These are phyloP conservation scores for Sapajus apella DNA, from an alignment of 2,113 vertebrate species.

Conservation along the genomic window DNA sequence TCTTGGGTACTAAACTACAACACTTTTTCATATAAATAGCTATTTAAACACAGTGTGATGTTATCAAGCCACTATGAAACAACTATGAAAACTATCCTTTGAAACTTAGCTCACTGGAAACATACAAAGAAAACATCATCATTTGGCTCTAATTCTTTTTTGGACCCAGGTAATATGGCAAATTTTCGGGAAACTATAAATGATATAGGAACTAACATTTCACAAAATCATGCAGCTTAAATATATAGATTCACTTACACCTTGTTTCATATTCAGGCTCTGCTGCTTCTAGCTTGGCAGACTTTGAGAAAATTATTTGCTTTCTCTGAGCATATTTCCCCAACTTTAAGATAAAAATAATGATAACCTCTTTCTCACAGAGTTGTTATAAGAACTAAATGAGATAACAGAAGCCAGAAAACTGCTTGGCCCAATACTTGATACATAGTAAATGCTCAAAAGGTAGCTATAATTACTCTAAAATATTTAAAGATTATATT, in stretches of 20 bases:
- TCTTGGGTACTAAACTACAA: neutral
- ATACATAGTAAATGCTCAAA: neutral
- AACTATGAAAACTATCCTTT: neutral
- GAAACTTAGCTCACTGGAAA: slow-evolving; percentile 24
- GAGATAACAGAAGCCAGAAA: neutral
- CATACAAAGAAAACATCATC: neutral
- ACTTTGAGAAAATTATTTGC: neutral
- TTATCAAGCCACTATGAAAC: neutral
- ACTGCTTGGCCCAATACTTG: neutral
- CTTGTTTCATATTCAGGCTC: neutral
- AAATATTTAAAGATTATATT: slow-evolving; percentile 32
- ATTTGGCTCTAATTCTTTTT: slow-evolving; percentile 9
- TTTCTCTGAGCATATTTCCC: neutral
- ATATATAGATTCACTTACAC: neutral
- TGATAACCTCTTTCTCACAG: neutral
- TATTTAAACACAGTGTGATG: neutral
- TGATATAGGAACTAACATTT: neutral
- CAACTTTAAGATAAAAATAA: neutral
- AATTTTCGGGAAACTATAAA: neutral
- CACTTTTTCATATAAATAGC: neutral
- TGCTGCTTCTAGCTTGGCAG: neutral
- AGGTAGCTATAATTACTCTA: slow-evolving; percentile 21
- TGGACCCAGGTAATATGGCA: neutral
- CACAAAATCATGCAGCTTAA: neutral
- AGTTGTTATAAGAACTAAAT: neutral